Evolutionary conservation across 2,888 invertebrate genomes (phyloP), one percentile per base, ranked within the genome.

Genomic region (Amorpha juglandis): DNA sequence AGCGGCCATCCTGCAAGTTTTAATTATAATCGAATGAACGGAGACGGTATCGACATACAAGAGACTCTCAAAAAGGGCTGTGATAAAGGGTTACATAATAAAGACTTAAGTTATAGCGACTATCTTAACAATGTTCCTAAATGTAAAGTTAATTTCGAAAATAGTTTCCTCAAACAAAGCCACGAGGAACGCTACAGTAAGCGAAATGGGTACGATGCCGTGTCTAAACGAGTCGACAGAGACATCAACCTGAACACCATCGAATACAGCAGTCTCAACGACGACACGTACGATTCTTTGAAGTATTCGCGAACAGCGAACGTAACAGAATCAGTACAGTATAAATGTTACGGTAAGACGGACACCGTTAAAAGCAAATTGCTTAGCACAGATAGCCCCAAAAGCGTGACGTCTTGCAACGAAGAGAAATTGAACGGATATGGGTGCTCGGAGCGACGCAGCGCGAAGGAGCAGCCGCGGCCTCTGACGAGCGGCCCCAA

Each of bases 121-220:
- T 92, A 91, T 82, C 82, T 90, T 80, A 91, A 88, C 80, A 92
- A 91, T 89, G 93, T 93, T 92, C 92, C 93, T 92, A 93, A 92
- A 88, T 90, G 89, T 87, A 93, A 92, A 83, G 89, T 84, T 88
- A 92, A 90, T 87, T 92, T 92, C 79, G 93, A 93, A 86, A 92
- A 87, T 80, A 92, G 85, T 79, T 93, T 93, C 81, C 88, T 93
- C 69, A 92, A 92, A 81, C 92, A 91, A 76, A 91, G 81, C 78
- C 87, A 87, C 69, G 92, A 92, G 76, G 92, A 92, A 75, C 90
- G 91, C 76, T 88, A 89, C 74, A 87, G 73, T 74, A 93, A 92
- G 88, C 89, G 92, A 86, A 92, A 89, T 76, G 91, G 88, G 69
- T 89, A 87, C 81, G 93, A 92, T 74, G 78, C 78, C 71, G 72